Evolutionary conservation across 2,888 invertebrate genomes (phyloP).

Genomic region (Pilophorus perplexus): DNA sequence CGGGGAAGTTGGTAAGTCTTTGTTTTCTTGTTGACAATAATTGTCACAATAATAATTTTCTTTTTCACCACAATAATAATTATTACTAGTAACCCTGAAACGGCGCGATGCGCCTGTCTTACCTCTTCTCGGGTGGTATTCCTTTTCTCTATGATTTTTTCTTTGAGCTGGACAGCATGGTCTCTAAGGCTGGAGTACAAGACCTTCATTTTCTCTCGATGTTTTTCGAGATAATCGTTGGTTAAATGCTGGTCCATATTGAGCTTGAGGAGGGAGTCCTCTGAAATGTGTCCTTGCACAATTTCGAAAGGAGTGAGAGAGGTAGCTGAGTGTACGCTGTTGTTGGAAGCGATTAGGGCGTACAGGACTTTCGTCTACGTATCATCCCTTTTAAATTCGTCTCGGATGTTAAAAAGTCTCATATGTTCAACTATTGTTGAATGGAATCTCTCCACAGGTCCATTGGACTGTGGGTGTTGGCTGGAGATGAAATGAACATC

Average conservation of each 20-base stretch:
- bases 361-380: slow-evolving; percentile 22
- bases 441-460: neutral
- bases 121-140: neutral
- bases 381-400: neutral
- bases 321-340: slow-evolving; percentile 13
- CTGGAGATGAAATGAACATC: neutral
- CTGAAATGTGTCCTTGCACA: neutral
- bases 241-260: neutral
- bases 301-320: slow-evolving; percentile 13
- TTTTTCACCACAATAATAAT: neutral
- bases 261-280: neutral
- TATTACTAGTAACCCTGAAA: too few relatives aligned
- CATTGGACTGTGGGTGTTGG: too few relatives aligned
- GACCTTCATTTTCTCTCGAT: slow-evolving; percentile 2
- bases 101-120: too few relatives aligned
- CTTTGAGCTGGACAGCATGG: neutral
- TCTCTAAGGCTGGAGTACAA: neutral
- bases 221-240: slow-evolving; percentile 9
- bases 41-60: too few relatives aligned
- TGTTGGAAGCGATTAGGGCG: slow-evolving; percentile 36
- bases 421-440: neutral
- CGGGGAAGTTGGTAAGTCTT: slow-evolving; percentile 85
- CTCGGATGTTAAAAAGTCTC: neutral
- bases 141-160: neutral
- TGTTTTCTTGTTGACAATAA: neutral